Base-by-base conservation (phyloP, 2,888 invertebrate species). In the Phaedon cochleariae region DNA sequence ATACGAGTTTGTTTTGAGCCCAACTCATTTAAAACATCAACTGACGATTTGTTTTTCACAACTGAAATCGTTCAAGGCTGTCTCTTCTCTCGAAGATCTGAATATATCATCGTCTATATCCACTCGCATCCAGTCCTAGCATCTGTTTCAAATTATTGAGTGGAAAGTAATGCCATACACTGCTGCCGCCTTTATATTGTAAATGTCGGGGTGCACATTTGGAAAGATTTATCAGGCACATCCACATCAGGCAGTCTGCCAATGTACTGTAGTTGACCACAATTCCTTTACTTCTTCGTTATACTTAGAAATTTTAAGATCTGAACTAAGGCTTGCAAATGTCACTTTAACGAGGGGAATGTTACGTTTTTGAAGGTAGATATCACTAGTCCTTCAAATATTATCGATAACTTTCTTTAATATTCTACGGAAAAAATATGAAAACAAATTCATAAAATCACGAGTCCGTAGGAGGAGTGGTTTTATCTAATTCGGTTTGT, bases 101-200 rank as follows among this genome's bases (percentile, higher is more conserved):
- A 66, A 66, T 66, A 59, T 51, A 66, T 66, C 66, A 62, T 54
- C 65, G 48, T 62, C 26, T 49, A 53, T 41, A 59, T 53, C 59
- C 62, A 62, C 62, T 62, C 46, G 58, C 49, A 62, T 49, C 46
- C 54, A 55, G 22, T 31, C 59, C 46, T 37, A 45, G 54, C 67
- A 67, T 67, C 64, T 67, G 67, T 67, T 67, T 67, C 64, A 22
- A 67, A 67, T 67, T 67, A 64, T 55, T 54, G 57, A 37, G 61
- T 45, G 52, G 53, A 65, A 54, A 62, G 41, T 51, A 51, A 62
- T 51, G 59, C 29, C n/a, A 51, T 41, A 55, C 55, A n/a, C n/a
- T 37, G 55, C 55, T 57, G 29, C 57, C 57, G 57, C 29, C 37
- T 55, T 41, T 21, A 55, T 37, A n/a, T n/a, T n/a, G n/a, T n/a